Conservation (phyloP, 2,113 vertebrate genomes). For the Urocitellus parryii region DNA sequence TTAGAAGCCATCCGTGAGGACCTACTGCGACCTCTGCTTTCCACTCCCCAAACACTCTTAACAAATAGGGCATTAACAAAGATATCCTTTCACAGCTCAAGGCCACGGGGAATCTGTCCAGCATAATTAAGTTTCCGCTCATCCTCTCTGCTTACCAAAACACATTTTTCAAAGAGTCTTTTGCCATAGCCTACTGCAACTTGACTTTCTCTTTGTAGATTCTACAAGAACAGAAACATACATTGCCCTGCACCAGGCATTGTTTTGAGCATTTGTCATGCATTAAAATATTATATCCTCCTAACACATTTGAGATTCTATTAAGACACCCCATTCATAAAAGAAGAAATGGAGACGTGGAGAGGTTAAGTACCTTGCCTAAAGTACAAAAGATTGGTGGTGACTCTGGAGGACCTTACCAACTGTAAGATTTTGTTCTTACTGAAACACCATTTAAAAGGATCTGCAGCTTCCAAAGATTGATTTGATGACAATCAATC, state of each 20-base stretch:
- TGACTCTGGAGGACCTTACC: not conserved
- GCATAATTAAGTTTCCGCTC: conserved; percentile 69
- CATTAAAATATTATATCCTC: not conserved
- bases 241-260: not conserved
- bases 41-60: not conserved
- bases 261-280: not conserved
- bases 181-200: not conserved
- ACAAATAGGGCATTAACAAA: not conserved
- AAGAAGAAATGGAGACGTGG: not conserved
- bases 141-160: conserved; percentile 63
- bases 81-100: not conserved
- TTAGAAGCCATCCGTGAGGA: not conserved
- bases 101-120: conserved; percentile 61
- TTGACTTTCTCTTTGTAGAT: conserved; percentile 9
- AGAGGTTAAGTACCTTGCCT: not conserved
- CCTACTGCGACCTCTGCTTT: not conserved
- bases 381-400: not conserved
- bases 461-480: conserved; percentile 6
- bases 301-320: not conserved
- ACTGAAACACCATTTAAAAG: conserved; percentile 59
- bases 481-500: conserved; percentile 24
- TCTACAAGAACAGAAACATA: not conserved
- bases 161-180: conserved; percentile 43
- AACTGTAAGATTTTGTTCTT: not conserved
- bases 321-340: not conserved